Conservation (phyloP, 64 coral and sea anemone genomes). For the Porites lutea region DNA sequence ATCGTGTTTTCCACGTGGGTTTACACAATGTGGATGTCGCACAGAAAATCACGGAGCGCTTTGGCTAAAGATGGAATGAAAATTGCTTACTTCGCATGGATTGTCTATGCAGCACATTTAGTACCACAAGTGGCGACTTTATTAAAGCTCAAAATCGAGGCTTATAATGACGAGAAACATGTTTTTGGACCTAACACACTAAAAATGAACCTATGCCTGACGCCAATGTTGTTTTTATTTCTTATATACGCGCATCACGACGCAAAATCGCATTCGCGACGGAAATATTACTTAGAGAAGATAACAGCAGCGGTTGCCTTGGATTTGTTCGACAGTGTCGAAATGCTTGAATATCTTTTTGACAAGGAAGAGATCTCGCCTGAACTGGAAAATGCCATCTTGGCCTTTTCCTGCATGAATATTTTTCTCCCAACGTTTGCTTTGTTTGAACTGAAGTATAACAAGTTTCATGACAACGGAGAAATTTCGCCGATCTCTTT, state of each 20-base stretch:
- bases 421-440: slow-evolving; percentile 90
- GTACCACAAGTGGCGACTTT: slow-evolving; percentile 82
- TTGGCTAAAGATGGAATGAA: slow-evolving; percentile 61
- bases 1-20: slow-evolving; percentile 67
- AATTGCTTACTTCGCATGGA: slow-evolving; percentile 86
- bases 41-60: slow-evolving; percentile 5
- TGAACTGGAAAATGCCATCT: slow-evolving; percentile 52
- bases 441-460: slow-evolving; percentile 89
- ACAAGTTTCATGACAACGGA: slow-evolving; percentile 94
- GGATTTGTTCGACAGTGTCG: slow-evolving; percentile 97
- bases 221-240: slow-evolving; percentile 88
- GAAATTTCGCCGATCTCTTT: slow-evolving; percentile 84
- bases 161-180: slow-evolving; percentile 59
- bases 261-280: slow-evolving; percentile 57
- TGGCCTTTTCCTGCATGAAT: slow-evolving; percentile 88
- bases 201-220: slow-evolving; percentile 88
- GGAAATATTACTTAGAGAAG: slow-evolving; percentile 93
- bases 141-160: slow-evolving; percentile 51
- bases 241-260: slow-evolving; percentile 90
- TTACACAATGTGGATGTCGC: slow-evolving; percentile 73
- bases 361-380: slow-evolving; percentile 47
- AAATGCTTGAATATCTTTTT: slow-evolving; percentile 96
- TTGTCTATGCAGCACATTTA: slow-evolving; percentile 82
- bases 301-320: slow-evolving; percentile 75
- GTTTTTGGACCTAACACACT: slow-evolving; percentile 84